Conservation (phyloP, 2,113 vertebrate species). For the Sinocyclocheilus grahami region DNA sequence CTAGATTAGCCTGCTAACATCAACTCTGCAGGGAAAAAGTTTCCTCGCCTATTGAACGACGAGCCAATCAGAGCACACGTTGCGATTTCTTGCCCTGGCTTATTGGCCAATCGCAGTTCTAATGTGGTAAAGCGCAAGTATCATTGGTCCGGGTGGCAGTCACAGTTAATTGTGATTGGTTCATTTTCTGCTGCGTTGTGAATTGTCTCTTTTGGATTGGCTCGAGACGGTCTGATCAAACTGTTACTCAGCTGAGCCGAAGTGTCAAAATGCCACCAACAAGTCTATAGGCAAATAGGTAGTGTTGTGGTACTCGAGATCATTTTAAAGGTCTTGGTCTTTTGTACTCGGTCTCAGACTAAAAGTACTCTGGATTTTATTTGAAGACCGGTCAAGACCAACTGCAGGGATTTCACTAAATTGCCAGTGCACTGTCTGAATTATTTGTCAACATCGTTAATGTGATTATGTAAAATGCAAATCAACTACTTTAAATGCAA, state of each 20-base stretch:
- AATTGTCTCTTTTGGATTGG: constrained; percentile 29
- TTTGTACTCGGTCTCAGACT: too few species aligned
- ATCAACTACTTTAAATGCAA: too few species aligned
- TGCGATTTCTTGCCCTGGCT: background rate
- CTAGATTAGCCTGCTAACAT: constrained; percentile 61
- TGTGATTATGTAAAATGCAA: too few species aligned
- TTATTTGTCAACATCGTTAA: too few species aligned
- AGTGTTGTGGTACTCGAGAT: background rate
- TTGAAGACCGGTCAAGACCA: too few species aligned
- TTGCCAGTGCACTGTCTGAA: too few species aligned
- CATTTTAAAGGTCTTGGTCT: too few species aligned
- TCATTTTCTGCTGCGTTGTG: constrained; percentile 28
- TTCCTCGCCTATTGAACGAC: constrained; percentile 29
- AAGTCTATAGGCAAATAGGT: constrained; percentile 1
- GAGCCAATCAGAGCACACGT: constrained; percentile 63
- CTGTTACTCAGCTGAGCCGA: background rate
- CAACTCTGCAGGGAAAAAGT: constrained; percentile 52
- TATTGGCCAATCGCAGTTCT: constrained; percentile 28
- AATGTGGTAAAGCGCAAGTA: too few species aligned
- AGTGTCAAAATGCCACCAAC: constrained; percentile 9
- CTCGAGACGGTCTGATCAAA: background rate
- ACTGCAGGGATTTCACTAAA: too few species aligned
- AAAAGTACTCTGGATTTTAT: too few species aligned
- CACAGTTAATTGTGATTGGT: background rate
- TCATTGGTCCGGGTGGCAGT: background rate